Conservation (phyloP, 2,888 invertebrate species). For the Argyra leucocephala region DNA sequence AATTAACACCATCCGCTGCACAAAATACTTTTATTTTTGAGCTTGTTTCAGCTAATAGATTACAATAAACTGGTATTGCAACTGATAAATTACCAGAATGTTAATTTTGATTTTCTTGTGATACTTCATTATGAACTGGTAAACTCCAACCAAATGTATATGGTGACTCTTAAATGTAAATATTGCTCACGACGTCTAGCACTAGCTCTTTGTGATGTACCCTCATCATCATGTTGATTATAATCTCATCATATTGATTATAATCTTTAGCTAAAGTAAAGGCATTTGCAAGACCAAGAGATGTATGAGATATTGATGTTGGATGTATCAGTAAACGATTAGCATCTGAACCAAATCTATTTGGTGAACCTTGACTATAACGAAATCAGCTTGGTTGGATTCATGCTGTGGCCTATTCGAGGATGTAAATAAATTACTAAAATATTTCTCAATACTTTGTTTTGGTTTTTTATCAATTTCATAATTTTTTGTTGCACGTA, state of each 20-base stretch:
- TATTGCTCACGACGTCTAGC: conserved; percentile 81
- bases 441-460: conserved; percentile 88
- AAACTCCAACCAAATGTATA: conserved; percentile 98
- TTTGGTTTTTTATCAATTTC: conserved; percentile 76
- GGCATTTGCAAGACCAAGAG: conserved; percentile 54
- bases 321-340: conserved; percentile 44
- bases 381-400: conserved; percentile 41
- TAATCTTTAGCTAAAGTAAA: conserved; percentile 43
- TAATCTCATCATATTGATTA: too few relatives aligned
- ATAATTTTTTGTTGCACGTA: conserved; percentile 78
- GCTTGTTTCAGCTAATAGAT: conserved; percentile 88
- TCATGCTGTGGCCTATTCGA: conserved; percentile 47
- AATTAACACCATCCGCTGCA: conserved; percentile 90
- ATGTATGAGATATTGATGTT: conserved; percentile 28
- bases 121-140: conserved; percentile 54
- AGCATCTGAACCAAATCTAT: conserved; percentile 50
- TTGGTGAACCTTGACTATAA: conserved; percentile 41
- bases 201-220: conserved; percentile 60
- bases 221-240: conserved; percentile 50
- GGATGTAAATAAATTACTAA: conserved; percentile 64
- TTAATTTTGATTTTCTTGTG: conserved; percentile 45
- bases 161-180: conserved; percentile 81
- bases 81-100: conserved; percentile 50
- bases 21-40: conserved; percentile 95
- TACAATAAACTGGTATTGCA: conserved; percentile 78